Conservation (phyloP, 2,888 invertebrate species). For the Drosophila longiperda region DNA sequence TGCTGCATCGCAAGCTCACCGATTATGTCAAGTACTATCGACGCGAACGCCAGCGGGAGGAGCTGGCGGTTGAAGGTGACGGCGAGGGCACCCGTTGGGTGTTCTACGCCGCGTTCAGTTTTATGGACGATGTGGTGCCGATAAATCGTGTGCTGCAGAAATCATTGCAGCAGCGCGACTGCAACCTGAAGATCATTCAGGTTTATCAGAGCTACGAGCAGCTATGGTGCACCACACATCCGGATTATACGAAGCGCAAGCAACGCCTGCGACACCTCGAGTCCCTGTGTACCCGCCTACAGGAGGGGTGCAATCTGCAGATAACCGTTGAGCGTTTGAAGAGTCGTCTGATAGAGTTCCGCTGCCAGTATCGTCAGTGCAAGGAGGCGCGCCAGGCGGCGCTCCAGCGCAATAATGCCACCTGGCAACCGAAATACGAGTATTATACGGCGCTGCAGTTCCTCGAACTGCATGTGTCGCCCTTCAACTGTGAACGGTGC, state of each 20-base stretch:
- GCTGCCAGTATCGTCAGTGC: constrained; percentile 73
- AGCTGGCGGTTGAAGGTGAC: constrained; percentile 19
- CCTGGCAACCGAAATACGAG: constrained; percentile 68
- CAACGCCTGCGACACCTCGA: constrained; percentile 71
- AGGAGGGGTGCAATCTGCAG: constrained; percentile 71
- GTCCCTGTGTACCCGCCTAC: constrained; percentile 69
- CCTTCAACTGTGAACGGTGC: constrained; percentile 72
- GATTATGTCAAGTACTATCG: constrained; percentile 79
- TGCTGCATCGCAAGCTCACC: constrained; percentile 76
- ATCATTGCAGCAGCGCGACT: constrained; percentile 64
- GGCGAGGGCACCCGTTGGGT: constrained; percentile 60
- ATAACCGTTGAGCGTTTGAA: constrained; percentile 74
- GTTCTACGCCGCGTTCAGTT: constrained; percentile 74
- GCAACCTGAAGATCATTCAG: constrained; percentile 75
- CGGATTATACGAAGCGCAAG: constrained; percentile 75
- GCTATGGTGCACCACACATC: constrained; percentile 76
- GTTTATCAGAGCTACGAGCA: constrained; percentile 73
- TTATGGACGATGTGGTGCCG: constrained; percentile 73
- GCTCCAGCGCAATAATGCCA: constrained; percentile 45
- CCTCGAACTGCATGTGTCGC: constrained; percentile 77
- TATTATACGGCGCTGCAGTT: constrained; percentile 72
- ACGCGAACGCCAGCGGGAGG: constrained; percentile 56
- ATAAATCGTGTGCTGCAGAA: constrained; percentile 66
- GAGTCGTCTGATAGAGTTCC: constrained; percentile 75
- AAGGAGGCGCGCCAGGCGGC: constrained; percentile 68